Base-by-base conservation (phyloP, 2,113 vertebrate species). In the Marcusenius ussheri region DNA sequence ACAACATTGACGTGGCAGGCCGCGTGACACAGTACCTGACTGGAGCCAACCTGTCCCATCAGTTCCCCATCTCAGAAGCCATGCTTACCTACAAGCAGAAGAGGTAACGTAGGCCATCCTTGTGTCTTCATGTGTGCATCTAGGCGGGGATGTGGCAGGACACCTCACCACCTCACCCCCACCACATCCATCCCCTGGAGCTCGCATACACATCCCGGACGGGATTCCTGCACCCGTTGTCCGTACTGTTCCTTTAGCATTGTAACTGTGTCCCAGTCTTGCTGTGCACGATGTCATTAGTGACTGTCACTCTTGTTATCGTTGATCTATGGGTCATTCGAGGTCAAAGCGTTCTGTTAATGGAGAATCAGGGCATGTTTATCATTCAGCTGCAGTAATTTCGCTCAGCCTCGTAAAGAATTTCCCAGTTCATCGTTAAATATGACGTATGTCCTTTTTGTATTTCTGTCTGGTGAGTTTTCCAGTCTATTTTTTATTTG, bases 81-180 rank as follows among this genome's bases (percentile, higher is more conserved):
- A 97, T 97, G 96, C 96, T 97, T 84, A 97, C 96, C 90, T 97
- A 97, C 93, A 96, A 95, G 91, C 95, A 95, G 92, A 95, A 93
- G 91, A 96, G 94, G 94, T 94, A 92, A 87, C 6, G 35, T 35
- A 17, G 70, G 70, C 13, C 70, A 6, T 31, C 31, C 11, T 8
- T 7, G 31, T 5, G 2, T 66, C 58, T 66, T 1, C 58, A 66
- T 66, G 58, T 27, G 58, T 66, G 58, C 2, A 66, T 66, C 9
- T 27, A 11, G 62, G n/a, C 1, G 1, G n/a, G n/a, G 3, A 11
- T 27, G 58, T 11, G 10, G n/a, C n/a, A 27, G 62, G 62, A 66
- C 9, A 27, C 8, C 62, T 66, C 62, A 27, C 62, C 62, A 27
- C 62, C n/a, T 62, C 58, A n/a, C 62, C 8, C n/a, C 62, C 56